phyloP scores from a whole-genome alignment of 2,797 vertebrate species.

The Sciurus vulgaris region DNA sequence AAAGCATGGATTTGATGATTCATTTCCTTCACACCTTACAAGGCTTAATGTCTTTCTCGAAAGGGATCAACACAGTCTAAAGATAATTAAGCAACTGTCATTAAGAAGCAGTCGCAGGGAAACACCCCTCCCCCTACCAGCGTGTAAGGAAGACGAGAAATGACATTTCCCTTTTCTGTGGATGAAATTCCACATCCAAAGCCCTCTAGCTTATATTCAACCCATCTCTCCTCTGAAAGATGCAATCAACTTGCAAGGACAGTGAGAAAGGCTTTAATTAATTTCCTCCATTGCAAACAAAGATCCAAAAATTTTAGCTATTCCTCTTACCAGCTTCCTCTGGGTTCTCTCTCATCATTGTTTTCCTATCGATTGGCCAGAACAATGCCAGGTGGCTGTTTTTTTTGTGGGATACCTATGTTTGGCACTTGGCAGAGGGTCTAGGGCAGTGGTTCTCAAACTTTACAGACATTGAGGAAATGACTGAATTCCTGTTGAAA shows the following conservation, averaged over 20 bases:
- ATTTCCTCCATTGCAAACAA: background rate
- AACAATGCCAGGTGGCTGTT: slow-evolving; percentile 2
- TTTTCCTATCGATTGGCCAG: background rate
- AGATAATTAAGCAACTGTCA: slow-evolving; percentile 77
- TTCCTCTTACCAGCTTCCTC: background rate
- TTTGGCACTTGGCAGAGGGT: background rate
- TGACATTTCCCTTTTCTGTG: slow-evolving; percentile 36
- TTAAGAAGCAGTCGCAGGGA: slow-evolving; percentile 31
- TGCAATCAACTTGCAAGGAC: background rate
- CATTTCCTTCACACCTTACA: slow-evolving; percentile 76
- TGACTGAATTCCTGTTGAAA: background rate
- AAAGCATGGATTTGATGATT: slow-evolving; percentile 76
- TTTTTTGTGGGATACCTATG: background rate
- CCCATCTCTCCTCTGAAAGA: slow-evolving; percentile 41
- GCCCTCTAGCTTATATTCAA: slow-evolving; percentile 10
- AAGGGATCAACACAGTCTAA: slow-evolving; percentile 74
- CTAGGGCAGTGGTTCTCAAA: background rate
- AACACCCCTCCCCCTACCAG: background rate
- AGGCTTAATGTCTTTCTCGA: slow-evolving; percentile 70
- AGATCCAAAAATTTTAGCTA: slow-evolving; percentile 2
- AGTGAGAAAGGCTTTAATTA: slow-evolving; percentile 41
- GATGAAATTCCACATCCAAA: slow-evolving; percentile 52
- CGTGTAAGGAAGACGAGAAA: slow-evolving; percentile 27
- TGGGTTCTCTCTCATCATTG: background rate
- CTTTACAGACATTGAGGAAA: background rate